Evolutionary conservation across 2,888 invertebrate species (phyloP), one percentile per base, ranked within the genome.

Genomic region (Cataglyphis albicans): DNA sequence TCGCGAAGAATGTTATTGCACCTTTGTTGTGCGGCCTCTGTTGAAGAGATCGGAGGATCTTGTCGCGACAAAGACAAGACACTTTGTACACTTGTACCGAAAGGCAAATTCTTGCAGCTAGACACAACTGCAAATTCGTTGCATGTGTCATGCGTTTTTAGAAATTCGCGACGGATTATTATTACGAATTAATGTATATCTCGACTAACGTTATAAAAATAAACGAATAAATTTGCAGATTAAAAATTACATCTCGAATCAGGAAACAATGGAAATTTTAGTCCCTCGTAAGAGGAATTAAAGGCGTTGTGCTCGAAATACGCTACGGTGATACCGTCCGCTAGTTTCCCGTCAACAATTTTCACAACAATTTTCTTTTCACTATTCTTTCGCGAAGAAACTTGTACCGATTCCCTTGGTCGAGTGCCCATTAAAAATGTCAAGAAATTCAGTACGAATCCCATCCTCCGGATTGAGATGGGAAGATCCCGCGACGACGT

Each of bases 401-500:
- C 67, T 25, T n/a, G 38, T n/a, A 61, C 61, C 64, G 55, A 68
- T 68, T 32, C 21, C 41, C 21, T 4, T 48, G 38, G 67, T 64
- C 67, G 85, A 88, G 85, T 87, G 88, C 81, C 88, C 89, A 89
- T 89, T 91, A 91, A 90, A 91, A 91, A 91, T 91, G 90, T 91
- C 88, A 87, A 87, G 89, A 88, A 88, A 91, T 89, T 89, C 86
- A 86, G 84, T 88, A 76, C 76, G 83, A 85, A 85, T 89, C 84
- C 87, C 90, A 90, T 89, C 88, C 90, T 88, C 86, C 86, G 67
- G 86, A 85, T 89, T 90, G 85, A 86, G 82, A n/a, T 7, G 57
- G 74, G 59, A 73, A 81, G 63, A 55, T 1, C 25, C 44, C 10
- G 61, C 44, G 48, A 65, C 76, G 29, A 41, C 59, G 44, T 80